A percentile compares a stretch with the other conserved stretches of the same genome.
phyloP scores from a whole-genome alignment of 2,797 vertebrate species.

The Thunnus albacares region DNA sequence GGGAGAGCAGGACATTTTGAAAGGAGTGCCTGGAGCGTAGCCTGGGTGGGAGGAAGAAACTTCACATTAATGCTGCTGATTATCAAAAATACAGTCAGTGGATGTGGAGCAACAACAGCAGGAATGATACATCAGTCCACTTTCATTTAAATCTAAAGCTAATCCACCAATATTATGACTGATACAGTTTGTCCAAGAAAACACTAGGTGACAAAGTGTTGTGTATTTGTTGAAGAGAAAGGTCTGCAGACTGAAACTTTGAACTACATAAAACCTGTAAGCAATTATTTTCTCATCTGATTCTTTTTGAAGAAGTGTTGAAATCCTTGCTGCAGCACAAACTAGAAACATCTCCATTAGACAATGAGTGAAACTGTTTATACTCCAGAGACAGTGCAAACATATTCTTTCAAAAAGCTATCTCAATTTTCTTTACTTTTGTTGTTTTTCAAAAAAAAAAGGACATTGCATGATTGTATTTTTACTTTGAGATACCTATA shows the following conservation, averaged over 20 bases:
- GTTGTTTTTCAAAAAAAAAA: too few relatives aligned
- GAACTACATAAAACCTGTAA: not conserved
- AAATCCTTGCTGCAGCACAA: not conserved
- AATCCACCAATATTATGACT: not conserved
- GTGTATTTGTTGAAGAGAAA: not conserved
- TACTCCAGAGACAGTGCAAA: too few relatives aligned
- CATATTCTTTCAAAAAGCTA: too few relatives aligned
- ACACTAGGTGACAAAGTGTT: not conserved
- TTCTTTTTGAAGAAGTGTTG: not conserved
- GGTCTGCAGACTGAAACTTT: not conserved
- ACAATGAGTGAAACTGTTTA: too few relatives aligned
- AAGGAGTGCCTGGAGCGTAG: slow-evolving; percentile 95
- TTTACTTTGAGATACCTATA: too few relatives aligned
- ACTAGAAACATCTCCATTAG: too few relatives aligned
- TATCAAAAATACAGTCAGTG: not conserved
- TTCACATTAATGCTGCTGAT: slow-evolving; percentile 5
- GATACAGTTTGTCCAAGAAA: too few relatives aligned
- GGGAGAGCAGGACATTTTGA: slow-evolving; percentile 98
- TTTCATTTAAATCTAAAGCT: too few relatives aligned
- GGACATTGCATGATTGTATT: too few relatives aligned
- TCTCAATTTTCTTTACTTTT: too few relatives aligned
- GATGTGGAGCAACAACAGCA: not conserved
- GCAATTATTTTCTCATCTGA: too few relatives aligned
- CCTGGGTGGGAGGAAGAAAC: slow-evolving; percentile 79
- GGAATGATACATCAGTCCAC: too few relatives aligned